Conservation (phyloP, 23 tunicate species). For the Ciona savignyi region DNA sequence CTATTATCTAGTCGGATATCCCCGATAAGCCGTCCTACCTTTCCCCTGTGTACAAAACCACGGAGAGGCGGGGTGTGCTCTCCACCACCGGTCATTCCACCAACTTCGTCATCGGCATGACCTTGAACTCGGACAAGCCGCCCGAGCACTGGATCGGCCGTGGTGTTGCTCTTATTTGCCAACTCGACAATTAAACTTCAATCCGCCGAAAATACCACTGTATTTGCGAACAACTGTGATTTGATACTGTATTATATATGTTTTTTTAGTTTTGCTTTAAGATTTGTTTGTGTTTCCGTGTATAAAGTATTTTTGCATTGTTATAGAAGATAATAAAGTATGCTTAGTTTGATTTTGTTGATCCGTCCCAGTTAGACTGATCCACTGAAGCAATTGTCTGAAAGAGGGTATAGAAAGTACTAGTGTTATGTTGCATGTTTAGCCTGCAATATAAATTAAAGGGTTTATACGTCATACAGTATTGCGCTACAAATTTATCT, state of each 20-base stretch:
- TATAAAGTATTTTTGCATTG: neutral
- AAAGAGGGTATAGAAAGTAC: too few relatives aligned
- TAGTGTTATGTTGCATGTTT: too few relatives aligned
- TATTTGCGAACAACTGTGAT: neutral
- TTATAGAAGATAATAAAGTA: too few relatives aligned
- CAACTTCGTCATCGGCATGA: conserved; percentile 84
- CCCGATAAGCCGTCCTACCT: conserved; percentile 62
- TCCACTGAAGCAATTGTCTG: too few relatives aligned
- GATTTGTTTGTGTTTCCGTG: neutral
- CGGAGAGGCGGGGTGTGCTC: conserved; percentile 81
- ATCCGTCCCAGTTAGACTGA: too few relatives aligned
- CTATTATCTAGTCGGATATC: conserved; percentile 46
- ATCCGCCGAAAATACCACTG: neutral
- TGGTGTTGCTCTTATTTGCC: conserved; percentile 92
- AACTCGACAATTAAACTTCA: conserved; percentile 57
- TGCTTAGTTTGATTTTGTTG: neutral
- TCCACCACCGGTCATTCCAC: conserved; percentile 98
- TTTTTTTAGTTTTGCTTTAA: neutral
- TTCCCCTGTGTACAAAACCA: conserved; percentile 91
- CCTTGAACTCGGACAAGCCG: conserved; percentile 78
- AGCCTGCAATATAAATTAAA: too few relatives aligned
- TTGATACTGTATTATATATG: neutral
- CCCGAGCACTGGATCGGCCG: conserved; percentile 86
- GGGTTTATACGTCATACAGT: too few relatives aligned
- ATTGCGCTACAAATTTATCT: too few relatives aligned